Percentiles rank a stretch among this genome's conserved stretches.
phyloP scores from a whole-genome alignment of 1,140 invertebrate species.

The Leptinotarsa undecemlineata region DNA sequence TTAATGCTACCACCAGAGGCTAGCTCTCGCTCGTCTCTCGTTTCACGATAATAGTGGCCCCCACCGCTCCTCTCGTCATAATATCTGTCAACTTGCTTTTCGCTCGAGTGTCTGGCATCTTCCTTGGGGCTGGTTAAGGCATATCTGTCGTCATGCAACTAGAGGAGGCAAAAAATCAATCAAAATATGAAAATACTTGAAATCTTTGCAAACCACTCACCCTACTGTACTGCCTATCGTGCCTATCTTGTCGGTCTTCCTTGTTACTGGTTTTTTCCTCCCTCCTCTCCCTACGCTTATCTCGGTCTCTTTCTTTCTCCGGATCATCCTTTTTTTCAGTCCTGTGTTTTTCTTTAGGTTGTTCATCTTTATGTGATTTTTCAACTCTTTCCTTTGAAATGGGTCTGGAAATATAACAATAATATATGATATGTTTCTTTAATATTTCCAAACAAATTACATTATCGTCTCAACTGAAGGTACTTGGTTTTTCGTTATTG shows the following conservation, averaged over 20 bases:
- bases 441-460: slow-evolving; percentile 13
- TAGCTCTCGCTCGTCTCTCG: slow-evolving; percentile 49
- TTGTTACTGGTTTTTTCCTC: slow-evolving; percentile 33
- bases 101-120: slow-evolving; percentile 47
- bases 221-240: slow-evolving; percentile 22
- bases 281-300: slow-evolving; percentile 46
- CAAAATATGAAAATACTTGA: neutral
- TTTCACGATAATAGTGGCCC: slow-evolving; percentile 56
- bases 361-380: slow-evolving; percentile 43
- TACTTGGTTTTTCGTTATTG: neutral
- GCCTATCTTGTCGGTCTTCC: slow-evolving; percentile 25
- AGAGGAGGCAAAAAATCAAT: slow-evolving; percentile 8
- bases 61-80: slow-evolving; percentile 51
- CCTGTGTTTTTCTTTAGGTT: slow-evolving; percentile 57
- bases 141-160: slow-evolving; percentile 58
- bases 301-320: slow-evolving; percentile 51
- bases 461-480: slow-evolving; percentile 13
- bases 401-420: slow-evolving; percentile 23
- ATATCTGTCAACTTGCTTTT: slow-evolving; percentile 49
- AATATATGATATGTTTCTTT: neutral
- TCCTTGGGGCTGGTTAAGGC: slow-evolving; percentile 53
- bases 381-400: slow-evolving; percentile 40
- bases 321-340: slow-evolving; percentile 56
- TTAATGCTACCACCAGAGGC: slow-evolving; percentile 32
- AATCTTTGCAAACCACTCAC: slow-evolving; percentile 3